A percentile compares a stretch with the other conserved stretches of the same genome.
These are phyloP conservation scores for Melanocharis versteri DNA, from an alignment of 2,113 vertebrate species.

Conservation along the genomic window DNA sequence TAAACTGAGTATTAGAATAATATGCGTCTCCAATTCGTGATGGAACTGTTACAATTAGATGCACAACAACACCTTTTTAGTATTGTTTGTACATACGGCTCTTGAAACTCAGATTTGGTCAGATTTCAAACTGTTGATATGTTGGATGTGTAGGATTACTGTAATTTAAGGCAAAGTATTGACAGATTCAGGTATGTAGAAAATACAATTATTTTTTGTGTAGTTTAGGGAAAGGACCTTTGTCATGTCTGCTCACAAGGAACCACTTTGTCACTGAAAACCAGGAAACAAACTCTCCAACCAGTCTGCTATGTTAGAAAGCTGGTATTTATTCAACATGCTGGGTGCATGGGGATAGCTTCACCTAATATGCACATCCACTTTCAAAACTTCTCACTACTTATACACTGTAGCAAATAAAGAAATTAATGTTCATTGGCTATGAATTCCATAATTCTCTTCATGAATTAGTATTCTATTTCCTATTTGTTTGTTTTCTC, in stretches of 20 bases:
- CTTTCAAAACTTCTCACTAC: background rate
- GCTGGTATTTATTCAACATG: background rate
- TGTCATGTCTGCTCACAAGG: background rate
- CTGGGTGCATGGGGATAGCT: background rate
- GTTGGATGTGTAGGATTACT: background rate
- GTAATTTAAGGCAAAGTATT: background rate
- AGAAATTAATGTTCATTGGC: background rate
- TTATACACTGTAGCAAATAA: background rate
- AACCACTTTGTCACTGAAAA: background rate
- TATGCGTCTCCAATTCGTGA: background rate
- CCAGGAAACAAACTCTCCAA: background rate
- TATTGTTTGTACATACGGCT: background rate
- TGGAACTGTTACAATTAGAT: background rate
- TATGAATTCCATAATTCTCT: background rate
- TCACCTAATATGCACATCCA: background rate
- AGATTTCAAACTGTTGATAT: background rate
- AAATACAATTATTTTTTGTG: background rate
- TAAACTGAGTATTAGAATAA: background rate
- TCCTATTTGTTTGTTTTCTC: background rate
- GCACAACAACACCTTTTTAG: background rate
- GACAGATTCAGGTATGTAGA: accelerated
- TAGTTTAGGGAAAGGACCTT: background rate
- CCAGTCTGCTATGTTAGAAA: background rate
- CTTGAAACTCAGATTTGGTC: background rate
- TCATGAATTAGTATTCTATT: background rate